phyloP scores from a whole-genome alignment of 2,113 vertebrate species.

The Dasyprocta punctata region DNA sequence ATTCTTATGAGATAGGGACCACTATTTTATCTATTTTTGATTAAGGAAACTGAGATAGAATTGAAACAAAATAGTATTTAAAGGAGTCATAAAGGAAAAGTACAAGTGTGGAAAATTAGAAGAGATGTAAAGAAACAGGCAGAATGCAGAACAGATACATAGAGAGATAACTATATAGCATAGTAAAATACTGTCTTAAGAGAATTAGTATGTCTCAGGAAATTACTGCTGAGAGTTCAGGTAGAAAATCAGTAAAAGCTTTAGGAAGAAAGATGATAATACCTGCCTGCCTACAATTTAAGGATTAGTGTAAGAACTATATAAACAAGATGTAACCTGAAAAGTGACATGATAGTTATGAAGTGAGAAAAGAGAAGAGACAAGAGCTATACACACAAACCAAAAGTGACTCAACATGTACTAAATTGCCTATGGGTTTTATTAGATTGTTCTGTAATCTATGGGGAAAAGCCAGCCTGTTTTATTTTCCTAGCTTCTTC shows the following conservation, averaged over 20 bases:
- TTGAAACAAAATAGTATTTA: background rate
- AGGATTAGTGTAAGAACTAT: background rate
- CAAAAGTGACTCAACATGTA: conserved; percentile 3
- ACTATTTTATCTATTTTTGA: background rate
- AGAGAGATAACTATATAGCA: background rate
- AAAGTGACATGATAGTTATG: background rate
- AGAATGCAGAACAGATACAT: background rate
- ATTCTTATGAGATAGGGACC: background rate
- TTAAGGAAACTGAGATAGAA: background rate
- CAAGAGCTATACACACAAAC: background rate
- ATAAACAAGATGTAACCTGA: background rate
- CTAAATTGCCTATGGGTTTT: conserved; percentile 45
- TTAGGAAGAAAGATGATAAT: conserved; percentile 5
- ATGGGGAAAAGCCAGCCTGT: conserved; percentile 21
- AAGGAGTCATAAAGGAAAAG: background rate
- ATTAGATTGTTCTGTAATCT: conserved; percentile 42
- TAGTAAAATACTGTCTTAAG: background rate
- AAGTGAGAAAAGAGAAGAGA: background rate
- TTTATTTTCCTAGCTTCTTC: conserved; percentile 43
- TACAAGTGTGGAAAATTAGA: background rate
- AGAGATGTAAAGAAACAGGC: background rate
- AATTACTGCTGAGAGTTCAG: background rate
- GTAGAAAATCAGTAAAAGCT: background rate
- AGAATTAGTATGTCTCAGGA: background rate
- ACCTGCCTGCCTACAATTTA: background rate